phyloP scores from a whole-genome alignment of 2,797 vertebrate species.

The Pantherophis vulpinus region DNA sequence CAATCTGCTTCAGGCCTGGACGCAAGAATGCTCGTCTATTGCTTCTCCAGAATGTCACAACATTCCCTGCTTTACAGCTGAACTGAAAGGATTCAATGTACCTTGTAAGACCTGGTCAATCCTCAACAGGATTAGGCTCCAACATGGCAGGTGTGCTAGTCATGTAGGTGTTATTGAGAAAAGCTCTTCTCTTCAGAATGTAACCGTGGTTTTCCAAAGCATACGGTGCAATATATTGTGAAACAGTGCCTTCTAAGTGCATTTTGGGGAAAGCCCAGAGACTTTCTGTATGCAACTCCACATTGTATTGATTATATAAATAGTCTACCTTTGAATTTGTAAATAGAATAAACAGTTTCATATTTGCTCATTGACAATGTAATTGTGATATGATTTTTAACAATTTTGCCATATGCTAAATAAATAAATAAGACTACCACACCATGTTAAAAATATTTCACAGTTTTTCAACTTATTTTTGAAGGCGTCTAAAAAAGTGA shows the following conservation, averaged over 20 bases:
- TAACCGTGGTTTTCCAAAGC: background rate
- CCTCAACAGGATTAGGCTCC: background rate
- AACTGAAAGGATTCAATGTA: background rate
- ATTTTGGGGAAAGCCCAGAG: background rate
- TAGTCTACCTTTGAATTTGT: background rate
- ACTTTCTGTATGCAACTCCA: background rate
- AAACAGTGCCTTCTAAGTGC: background rate
- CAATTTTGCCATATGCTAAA: background rate
- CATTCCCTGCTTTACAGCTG: background rate
- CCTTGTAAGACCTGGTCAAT: background rate
- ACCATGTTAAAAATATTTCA: slow-evolving; percentile 23
- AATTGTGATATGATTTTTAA: background rate
- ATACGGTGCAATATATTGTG: background rate
- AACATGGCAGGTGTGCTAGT: background rate
- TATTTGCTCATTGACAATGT: background rate
- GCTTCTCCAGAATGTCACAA: background rate
- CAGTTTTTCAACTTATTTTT: slow-evolving; percentile 21
- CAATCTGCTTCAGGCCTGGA: background rate
- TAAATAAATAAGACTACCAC: background rate
- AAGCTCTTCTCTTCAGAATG: background rate
- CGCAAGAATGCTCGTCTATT: background rate
- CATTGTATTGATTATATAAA: background rate
- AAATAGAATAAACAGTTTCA: background rate
- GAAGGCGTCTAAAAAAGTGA: slow-evolving; percentile 6
- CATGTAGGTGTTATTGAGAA: background rate